Evolutionary conservation across 2,888 invertebrate genomes (phyloP), one percentile per base, ranked within the genome.

Genomic region (Parthenolecanium corni): DNA sequence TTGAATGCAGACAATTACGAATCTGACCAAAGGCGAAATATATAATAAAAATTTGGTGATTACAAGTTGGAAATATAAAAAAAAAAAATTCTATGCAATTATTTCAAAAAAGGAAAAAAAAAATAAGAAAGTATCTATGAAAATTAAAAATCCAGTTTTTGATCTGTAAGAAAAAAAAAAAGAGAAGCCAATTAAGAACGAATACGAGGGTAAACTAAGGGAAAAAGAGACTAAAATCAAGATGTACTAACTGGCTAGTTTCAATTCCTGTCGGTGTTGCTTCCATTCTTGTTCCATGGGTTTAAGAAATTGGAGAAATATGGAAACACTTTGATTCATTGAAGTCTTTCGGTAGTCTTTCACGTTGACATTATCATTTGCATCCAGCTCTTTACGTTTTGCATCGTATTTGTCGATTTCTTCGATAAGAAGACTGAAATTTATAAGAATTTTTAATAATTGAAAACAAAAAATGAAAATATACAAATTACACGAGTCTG

Each of bases 321-420:
- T 74, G 54, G 79, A 77, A 6, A 87, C 76, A 12, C 81, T 78
- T 66, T 82, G 80, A 62, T 81, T 79, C 71, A 89, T 74, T 66
- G 83, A 82, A 0, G 89, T 89, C 71, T 85, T 85, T 69, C 84
- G 85, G 70, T 83, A 86, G 71, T 86, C 85, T 72, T 83, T 82
- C 51, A 84, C 40, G 23, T 62, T 62, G 31, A 21, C 38, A 14
- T 16, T 20, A 65, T 76, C 72, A 69, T 76, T 69, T 51, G 65
- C 61, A 65, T 72, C 71, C 23, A 71, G 66, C 58, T 74, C 73
- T 52, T 76, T 74, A 4, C 80, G 78, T 71, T 80, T 80, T 20
- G 76, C 76, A 72, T 85, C 83, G 68, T 78, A 83, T 0, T 75
- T 75, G 71, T 83, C 80, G 52, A 85, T 77, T 74, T 85, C 84